phyloP scores from a whole-genome alignment of 1,140 invertebrate genomes.

The Drosophila pectinifera region DNA sequence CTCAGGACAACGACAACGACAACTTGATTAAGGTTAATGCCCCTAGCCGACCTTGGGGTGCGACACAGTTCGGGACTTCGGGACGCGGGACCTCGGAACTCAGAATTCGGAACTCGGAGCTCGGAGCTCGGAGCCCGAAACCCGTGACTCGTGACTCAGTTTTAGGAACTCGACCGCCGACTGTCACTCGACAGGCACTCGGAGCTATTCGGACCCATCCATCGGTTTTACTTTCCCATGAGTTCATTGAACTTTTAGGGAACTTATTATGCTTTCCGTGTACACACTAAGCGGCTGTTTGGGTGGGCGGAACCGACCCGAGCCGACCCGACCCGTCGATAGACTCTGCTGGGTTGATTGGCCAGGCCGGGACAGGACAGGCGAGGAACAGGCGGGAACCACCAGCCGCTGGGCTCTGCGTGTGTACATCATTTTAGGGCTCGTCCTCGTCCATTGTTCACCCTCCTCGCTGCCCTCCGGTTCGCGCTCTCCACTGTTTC shows the following conservation, averaged over 20 bases:
- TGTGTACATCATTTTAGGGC: conserved; percentile 66
- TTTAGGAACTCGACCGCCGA: conserved; percentile 1
- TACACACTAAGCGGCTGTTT: conserved; percentile 16
- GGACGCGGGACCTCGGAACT: conserved; percentile 2
- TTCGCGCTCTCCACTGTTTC: conserved; percentile 20
- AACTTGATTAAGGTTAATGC: conserved; percentile 80
- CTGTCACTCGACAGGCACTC: neutral
- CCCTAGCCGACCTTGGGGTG: conserved; percentile 83
- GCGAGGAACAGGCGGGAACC: conserved; percentile 20
- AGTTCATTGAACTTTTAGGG: conserved; percentile 78
- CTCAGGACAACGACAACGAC: conserved; percentile 63
- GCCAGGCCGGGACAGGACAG: conserved; percentile 12
- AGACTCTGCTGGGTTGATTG: conserved; percentile 55
- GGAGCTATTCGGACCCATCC: conserved; percentile 33
- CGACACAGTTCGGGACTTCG: conserved; percentile 75
- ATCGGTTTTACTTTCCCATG: conserved; percentile 68
- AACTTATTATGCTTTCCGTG: conserved; percentile 69
- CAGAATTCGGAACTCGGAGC: neutral
- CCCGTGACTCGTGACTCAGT: conserved; percentile 11
- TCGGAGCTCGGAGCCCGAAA: neutral
- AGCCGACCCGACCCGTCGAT: conserved; percentile 28
- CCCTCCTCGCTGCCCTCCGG: conserved; percentile 8
- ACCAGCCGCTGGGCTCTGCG: conserved; percentile 23
- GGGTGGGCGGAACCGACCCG: conserved; percentile 25
- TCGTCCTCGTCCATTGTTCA: conserved; percentile 54